Percentiles rank a stretch among this genome's conserved stretches.
phyloP scores from a whole-genome alignment of 2,797 vertebrate genomes.

The Pipistrellus nathusii region DNA sequence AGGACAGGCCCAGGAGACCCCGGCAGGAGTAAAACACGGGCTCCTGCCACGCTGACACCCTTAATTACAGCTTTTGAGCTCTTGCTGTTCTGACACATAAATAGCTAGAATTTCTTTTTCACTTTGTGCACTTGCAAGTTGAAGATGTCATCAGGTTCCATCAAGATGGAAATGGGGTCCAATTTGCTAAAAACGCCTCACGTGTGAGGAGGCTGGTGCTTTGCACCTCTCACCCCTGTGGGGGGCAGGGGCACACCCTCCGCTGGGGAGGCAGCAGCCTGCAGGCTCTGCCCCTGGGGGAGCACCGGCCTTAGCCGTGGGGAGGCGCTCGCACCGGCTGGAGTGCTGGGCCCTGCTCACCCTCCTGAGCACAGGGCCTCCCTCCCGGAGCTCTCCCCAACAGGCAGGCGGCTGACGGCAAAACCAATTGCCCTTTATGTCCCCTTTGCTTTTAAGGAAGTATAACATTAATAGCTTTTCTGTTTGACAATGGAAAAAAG shows the following conservation, averaged over 20 bases:
- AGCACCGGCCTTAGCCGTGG: too few species aligned
- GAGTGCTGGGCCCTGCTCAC: conserved; percentile 12
- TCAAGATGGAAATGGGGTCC: conserved; percentile 88
- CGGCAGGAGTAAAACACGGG: conserved; percentile 76
- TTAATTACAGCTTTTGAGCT: conserved; percentile 88
- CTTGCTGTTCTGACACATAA: conserved; percentile 88
- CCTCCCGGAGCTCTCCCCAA: background rate
- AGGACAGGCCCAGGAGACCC: conserved; percentile 85
- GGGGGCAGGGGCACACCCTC: too few species aligned
- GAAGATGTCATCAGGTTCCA: conserved; percentile 89
- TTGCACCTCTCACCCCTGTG: too few species aligned
- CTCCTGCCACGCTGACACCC: conserved; percentile 81
- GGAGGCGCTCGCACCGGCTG: background rate
- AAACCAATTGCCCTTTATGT: conserved; percentile 46
- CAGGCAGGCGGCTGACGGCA: conserved; percentile 49
- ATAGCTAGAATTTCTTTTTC: conserved; percentile 86
- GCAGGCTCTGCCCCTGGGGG: too few species aligned
- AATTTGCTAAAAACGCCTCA: conserved; percentile 87
- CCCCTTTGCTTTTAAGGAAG: conserved; percentile 62
- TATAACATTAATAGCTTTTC: conserved; percentile 64
- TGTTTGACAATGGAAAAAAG: conserved; percentile 51
- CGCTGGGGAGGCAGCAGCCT: too few species aligned
- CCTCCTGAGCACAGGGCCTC: background rate
- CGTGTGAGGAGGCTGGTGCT: conserved; percentile 86
- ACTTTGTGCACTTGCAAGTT: conserved; percentile 83